Percentiles rank a stretch among this genome's conserved stretches.
Evolutionary conservation across 92 coral and sea anemone genomes (phyloP).

Genomic region (Blastomussa wellsi): DNA sequence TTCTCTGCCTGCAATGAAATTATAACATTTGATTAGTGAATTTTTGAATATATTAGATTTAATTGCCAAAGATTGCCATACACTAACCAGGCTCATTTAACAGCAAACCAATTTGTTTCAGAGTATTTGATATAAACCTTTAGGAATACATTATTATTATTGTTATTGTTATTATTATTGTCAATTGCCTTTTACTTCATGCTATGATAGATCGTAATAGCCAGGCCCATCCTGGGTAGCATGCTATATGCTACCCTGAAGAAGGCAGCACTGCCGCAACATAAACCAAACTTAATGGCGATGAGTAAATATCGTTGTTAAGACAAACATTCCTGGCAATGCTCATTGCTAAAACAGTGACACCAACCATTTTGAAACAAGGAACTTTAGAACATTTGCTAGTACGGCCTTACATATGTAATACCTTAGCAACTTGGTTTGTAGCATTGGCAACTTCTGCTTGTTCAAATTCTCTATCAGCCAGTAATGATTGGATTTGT

Average conservation of each 20-base stretch:
- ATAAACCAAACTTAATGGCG: too few relatives aligned
- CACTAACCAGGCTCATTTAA: neutral
- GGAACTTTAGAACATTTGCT: neutral
- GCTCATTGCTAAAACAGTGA: too few relatives aligned
- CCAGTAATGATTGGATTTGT: conserved; percentile 86
- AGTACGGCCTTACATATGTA: neutral
- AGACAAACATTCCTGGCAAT: too few relatives aligned
- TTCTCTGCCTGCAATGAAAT: conserved; percentile 68
- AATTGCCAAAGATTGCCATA: too few relatives aligned
- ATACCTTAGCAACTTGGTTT: conserved; percentile 79
- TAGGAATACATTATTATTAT: neutral
- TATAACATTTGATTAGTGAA: neutral
- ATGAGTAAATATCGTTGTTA: too few relatives aligned
- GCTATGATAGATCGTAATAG: too few relatives aligned
- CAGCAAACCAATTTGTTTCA: neutral
- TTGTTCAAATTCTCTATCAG: conserved; percentile 95
- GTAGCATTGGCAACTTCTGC: conserved; percentile 93
- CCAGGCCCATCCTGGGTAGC: too few relatives aligned
- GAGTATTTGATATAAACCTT: too few relatives aligned
- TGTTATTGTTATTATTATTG: too few relatives aligned
- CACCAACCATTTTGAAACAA: neutral
- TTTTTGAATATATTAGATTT: neutral
- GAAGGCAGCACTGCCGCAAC: too few relatives aligned
- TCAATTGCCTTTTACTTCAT: too few relatives aligned
- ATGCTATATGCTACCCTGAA: too few relatives aligned